Evolutionary conservation across 2,888 invertebrate genomes (phyloP), one percentile per base, ranked within the genome.

Genomic region (Sycophila texana): DNA sequence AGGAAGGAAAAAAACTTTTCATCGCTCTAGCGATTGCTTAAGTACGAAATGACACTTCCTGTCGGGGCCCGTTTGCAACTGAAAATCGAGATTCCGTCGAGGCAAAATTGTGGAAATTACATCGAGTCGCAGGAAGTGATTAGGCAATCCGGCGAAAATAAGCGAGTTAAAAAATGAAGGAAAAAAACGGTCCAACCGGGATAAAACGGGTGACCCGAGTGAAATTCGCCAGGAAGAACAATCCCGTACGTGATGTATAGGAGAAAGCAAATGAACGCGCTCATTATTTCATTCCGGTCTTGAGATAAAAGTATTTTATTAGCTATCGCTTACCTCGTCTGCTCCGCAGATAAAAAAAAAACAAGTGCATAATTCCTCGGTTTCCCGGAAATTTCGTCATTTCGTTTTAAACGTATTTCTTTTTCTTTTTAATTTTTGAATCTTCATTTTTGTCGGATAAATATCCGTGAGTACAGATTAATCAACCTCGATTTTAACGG

Each of bases 361-460:
- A 68, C 49, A 67, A 67, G 67, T 30, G 68, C 68, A 75, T 61
- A 75, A 68, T 68, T 61, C 55, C 26, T 4, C 53, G 39, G 60
- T 4, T 75, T 75, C 68, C 30, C 4, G 47, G 75, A 75, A 75
- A 75, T 75, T 68, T 68, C 22, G 53, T 61, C 68, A 75, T 55
- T 53, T 58, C 10, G 2, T 60, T 7, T 39, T 39, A 39, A 39
- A 39, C 39, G 39, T 10, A 39, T 39, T 39, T 7, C 7, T 39
- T 39, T 39, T 39, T 7, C 7, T 39, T 39, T 5, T 39, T 1
- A 39, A 39, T 39, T 39, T 39, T 39, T 39, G 7, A 39, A 39
- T 39, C 39, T 39, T 10, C 0, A 10, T 39, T 39, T 39, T 39
- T 39, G 39, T 10, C 1, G 39, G 7, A 39, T 39, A 39, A 39